Conservation (phyloP, 2,888 invertebrate genomes). For the Theodoxus fluviatilis region DNA sequence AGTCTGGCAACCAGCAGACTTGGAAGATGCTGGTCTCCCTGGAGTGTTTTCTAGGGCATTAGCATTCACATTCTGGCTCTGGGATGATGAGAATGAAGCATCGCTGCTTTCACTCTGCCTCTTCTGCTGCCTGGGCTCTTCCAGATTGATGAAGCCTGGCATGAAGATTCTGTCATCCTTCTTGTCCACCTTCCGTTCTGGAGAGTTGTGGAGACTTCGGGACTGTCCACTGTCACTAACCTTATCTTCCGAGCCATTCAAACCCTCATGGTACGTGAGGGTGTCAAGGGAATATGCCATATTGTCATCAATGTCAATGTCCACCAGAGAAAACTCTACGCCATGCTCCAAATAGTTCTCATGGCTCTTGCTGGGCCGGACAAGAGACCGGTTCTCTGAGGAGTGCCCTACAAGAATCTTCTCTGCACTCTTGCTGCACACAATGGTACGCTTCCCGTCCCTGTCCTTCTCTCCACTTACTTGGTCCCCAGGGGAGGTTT, state of each 20-base stretch:
- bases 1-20: neutral
- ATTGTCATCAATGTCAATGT: slow-evolving; percentile 91
- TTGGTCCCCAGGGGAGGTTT: slow-evolving; percentile 16
- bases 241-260: slow-evolving; percentile 37
- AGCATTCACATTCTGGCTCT: slow-evolving; percentile 11
- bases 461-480: too few species aligned
- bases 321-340: slow-evolving; percentile 79
- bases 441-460: too few species aligned
- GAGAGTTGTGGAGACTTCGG: slow-evolving; percentile 45
- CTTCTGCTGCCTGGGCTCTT: slow-evolving; percentile 43
- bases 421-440: slow-evolving; percentile 55
- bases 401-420: slow-evolving; percentile 44
- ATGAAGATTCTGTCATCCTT: slow-evolving; percentile 50
- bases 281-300: slow-evolving; percentile 92
- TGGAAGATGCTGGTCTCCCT: too few species aligned
- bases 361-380: slow-evolving; percentile 83
- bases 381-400: slow-evolving; percentile 71
- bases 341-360: slow-evolving; percentile 89
- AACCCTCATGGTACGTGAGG: slow-evolving; percentile 72
- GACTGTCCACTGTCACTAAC: slow-evolving; percentile 33
- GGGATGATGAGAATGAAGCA: slow-evolving; percentile 16
- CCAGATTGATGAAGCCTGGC: slow-evolving; percentile 57
- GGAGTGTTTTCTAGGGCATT: slow-evolving; percentile 4
- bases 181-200: slow-evolving; percentile 36
- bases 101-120: slow-evolving; percentile 20